A percentile compares a stretch with the other conserved stretches of the same genome.
These are phyloP conservation scores for Vanessa tameamea DNA, from an alignment of 1,140 invertebrate species.

Conservation along the genomic window DNA sequence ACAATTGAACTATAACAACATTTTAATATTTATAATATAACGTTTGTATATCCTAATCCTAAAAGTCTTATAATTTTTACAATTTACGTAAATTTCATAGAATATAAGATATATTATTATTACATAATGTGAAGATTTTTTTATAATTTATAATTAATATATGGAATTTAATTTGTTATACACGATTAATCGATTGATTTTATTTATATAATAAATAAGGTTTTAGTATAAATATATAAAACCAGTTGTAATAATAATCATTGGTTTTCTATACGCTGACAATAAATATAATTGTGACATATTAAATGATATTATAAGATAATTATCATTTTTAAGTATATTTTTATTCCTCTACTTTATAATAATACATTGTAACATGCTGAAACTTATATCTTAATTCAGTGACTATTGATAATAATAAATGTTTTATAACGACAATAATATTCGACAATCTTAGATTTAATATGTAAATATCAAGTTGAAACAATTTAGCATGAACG, in stretches of 20 bases:
- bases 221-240: not conserved
- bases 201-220: too few species aligned
- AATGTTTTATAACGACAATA: conserved; percentile 59
- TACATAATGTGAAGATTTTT: too few species aligned
- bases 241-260: not conserved
- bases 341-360: conserved; percentile 6
- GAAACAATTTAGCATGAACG: conserved; percentile 63
- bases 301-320: not conserved
- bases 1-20: not conserved
- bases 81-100: too few species aligned
- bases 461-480: conserved; percentile 63
- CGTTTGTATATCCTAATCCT: not conserved
- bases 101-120: too few species aligned
- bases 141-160: too few species aligned
- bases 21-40: not conserved
- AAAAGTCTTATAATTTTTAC: not conserved
- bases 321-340: conserved; percentile 1
- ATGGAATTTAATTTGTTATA: too few species aligned
- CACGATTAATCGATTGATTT: too few species aligned
- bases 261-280: not conserved
- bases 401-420: conserved; percentile 28
- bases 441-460: conserved; percentile 58
- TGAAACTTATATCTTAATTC: conserved; percentile 9
- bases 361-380: not conserved
- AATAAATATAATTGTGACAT: conserved; percentile 1